Evolutionary conservation across 2,888 invertebrate species (phyloP).

Genomic region (Cephus nigrinus): DNA sequence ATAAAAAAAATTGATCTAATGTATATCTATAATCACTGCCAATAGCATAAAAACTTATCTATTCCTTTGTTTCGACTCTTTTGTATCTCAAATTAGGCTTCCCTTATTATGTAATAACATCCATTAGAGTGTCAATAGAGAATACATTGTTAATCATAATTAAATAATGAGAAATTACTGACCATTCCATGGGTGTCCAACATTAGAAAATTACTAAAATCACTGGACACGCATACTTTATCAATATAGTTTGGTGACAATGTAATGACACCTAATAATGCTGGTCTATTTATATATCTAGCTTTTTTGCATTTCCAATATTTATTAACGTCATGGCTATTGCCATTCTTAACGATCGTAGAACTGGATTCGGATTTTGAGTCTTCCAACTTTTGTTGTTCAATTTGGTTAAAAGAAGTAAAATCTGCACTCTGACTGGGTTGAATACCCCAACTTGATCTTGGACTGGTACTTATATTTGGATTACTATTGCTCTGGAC

Average conservation of each 20-base stretch:
- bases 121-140: not conserved
- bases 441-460: slow-evolving; percentile 30
- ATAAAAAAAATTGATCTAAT: slow-evolving; percentile 17
- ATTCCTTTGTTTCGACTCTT: not conserved
- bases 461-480: slow-evolving; percentile 25
- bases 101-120: not conserved
- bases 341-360: not conserved
- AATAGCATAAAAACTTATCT: not conserved
- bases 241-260: slow-evolving; percentile 49
- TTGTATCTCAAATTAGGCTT: not conserved
- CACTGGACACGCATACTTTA: slow-evolving; percentile 54
- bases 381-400: not conserved
- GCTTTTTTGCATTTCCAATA: slow-evolving; percentile 50
- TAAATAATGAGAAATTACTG: slow-evolving; percentile 47
- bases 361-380: not conserved
- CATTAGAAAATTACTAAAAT: slow-evolving; percentile 59
- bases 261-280: slow-evolving; percentile 50
- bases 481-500: slow-evolving; percentile 39
- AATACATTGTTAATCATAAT: slow-evolving; percentile 15
- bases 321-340: not conserved
- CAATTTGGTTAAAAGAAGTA: not conserved
- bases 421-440: slow-evolving; percentile 28
- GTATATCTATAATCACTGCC: not conserved
- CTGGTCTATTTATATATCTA: slow-evolving; percentile 42
- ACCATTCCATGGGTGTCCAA: slow-evolving; percentile 58